Evolutionary conservation across 2,113 vertebrate species (phyloP), one percentile per base, ranked within the genome.

Genomic region (Cygnus atratus): DNA sequence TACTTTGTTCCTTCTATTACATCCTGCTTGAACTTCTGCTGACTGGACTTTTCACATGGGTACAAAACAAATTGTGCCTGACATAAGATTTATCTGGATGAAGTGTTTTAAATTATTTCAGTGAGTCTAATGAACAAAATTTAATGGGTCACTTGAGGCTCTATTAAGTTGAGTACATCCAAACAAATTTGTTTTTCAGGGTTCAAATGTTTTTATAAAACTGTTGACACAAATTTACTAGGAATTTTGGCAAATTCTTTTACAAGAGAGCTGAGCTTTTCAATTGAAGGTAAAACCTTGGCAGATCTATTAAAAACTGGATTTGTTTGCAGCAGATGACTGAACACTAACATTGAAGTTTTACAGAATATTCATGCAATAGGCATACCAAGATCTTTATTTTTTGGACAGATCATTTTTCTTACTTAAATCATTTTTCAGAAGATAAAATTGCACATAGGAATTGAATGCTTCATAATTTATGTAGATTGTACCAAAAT

Each of bases 51-150:
- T 84, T 90, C 90, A 81, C 57, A 78, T 81, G 82, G 90, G 46
- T 71, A 74, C 41, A 57, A 93, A 92, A 55, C 79, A 95, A 95
- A 92, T 87, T 73, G 79, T 88, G 70, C 90, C 84, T 92, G 91
- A 96, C 86, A 80, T 76, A 80, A 88, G 80, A 81, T 94, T 84
- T 94, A 72, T 95, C 61, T 85, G 75, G 82, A 91, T 96, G 75
- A 97, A 87, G 74, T 84, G 57, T 76, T 94, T 86, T 84, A 89
- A 92, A 90, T 95, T 95, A 78, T 94, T 83, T 92, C 81, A 84
- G 85, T 29, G 76, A 86, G 76, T 87, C 46, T 94, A 95, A 88
- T 87, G 84, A 96, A 83, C 75, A 95, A 84, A 95, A 77, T 91
- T 66, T 82, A 92, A 95, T 90, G 84, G 92, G 72, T 94, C 65